Base-by-base conservation (phyloP, 2,888 invertebrate genomes). In the Augiades crinisus region DNA sequence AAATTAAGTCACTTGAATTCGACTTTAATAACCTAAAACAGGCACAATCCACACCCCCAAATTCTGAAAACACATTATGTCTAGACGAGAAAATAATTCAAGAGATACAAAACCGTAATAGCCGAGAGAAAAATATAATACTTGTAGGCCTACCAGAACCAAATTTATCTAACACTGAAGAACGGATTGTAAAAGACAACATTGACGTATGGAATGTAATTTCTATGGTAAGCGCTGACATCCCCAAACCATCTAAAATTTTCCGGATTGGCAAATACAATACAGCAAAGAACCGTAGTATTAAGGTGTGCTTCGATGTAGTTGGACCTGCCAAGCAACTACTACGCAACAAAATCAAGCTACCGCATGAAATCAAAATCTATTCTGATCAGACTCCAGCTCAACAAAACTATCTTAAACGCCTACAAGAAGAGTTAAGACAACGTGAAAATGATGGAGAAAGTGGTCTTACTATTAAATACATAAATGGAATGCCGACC, bases 371-470 rank as follows among this genome's bases (percentile, higher is more conserved):
- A 7, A 12, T 53, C 12, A 50, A 51, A 37, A 41, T 55, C 3
- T 56, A 37, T 19, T 52, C 56, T 2, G 58, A 58, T 27, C 52
- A 56, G 30, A 55, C 58, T 24, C 58, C 55, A 16, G 13, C 37
- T 1, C 58, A 58, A 27, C 36, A 36, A 27, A 52, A 56, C 16
- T 37, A 27, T 13, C 12, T 56, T 19, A 45, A 40, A 21, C 8
- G 21, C n/a, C 4, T 55, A 3, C 54, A 46, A 36, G 38, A 55
- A 10, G 58, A 58, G 21, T 31, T 55, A n/a, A 31, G 1, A 21
- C 45, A 13, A 1, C 55, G 53, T 10, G 27, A 31, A 24, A 34
- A 34, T 3, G 10, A 24, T 12, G 53, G 56, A 2, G 52, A 58
- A 14, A 34, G 17, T 8, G 16, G 22, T 21, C 37, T 51, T 7